A percentile compares a stretch with the other conserved stretches of the same genome.
Conservation (phyloP, 2,113 vertebrate species). For the Scomber japonicus region DNA sequence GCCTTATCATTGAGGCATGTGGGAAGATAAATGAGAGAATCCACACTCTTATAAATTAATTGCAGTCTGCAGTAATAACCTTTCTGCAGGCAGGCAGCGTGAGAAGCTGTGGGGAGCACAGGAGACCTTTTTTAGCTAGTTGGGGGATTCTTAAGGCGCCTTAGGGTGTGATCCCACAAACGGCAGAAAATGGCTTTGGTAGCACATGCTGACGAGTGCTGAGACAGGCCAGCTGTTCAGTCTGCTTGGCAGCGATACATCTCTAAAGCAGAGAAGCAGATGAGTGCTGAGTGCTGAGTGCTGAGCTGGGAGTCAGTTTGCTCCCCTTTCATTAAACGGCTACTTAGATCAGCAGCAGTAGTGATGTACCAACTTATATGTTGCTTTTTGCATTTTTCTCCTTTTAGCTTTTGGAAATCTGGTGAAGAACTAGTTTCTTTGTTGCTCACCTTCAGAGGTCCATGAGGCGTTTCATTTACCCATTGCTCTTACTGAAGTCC, state of each 20-base stretch:
- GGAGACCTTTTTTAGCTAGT: constrained; percentile 55
- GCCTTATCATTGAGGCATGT: constrained; percentile 49
- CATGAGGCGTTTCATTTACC: constrained; percentile 45
- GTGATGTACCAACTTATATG: neutral
- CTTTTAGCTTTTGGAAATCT: constrained; percentile 28
- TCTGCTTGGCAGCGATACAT: constrained; percentile 50
- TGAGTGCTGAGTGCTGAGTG: neutral
- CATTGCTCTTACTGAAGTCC: constrained; percentile 34
- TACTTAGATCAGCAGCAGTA: constrained; percentile 41
- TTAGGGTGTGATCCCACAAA: constrained; percentile 64
- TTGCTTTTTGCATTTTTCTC: constrained; percentile 19
- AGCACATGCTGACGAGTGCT: constrained; percentile 63
- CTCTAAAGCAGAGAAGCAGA: constrained; percentile 58
- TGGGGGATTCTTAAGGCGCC: constrained; percentile 58
- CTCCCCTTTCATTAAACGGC: constrained; percentile 41
- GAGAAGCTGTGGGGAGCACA: constrained; percentile 33
- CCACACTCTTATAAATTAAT: constrained; percentile 71
- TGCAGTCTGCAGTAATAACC: constrained; percentile 67
- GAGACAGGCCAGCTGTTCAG: constrained; percentile 69
- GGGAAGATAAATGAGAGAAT: constrained; percentile 67
- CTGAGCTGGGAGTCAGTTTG: constrained; percentile 26
- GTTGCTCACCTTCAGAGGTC: constrained; percentile 11
- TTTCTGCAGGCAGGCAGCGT: constrained; percentile 45
- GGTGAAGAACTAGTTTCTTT: neutral
- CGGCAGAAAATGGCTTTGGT: constrained; percentile 57